Evolutionary conservation across 2,113 vertebrate genomes (phyloP).

Genomic region (Isurus oxyrinchus): DNA sequence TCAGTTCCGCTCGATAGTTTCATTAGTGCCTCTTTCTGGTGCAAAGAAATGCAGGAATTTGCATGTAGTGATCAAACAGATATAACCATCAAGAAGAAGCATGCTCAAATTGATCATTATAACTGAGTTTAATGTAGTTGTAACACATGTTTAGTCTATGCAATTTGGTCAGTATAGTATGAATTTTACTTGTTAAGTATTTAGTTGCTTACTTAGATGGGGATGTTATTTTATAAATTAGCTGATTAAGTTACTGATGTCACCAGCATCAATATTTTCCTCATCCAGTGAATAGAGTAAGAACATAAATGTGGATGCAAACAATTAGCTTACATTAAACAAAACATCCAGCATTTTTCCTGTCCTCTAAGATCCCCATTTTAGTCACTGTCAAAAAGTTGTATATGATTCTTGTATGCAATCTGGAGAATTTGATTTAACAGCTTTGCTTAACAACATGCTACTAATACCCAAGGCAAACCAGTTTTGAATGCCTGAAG

Average conservation of each 20-base stretch:
- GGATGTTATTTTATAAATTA: neutral
- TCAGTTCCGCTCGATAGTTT: neutral
- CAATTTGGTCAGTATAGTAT: neutral
- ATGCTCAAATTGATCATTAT: slow-evolving; percentile 1
- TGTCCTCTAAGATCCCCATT: neutral
- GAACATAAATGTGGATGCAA: neutral
- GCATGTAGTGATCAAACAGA: neutral
- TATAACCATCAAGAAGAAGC: neutral
- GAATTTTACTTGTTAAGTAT: neutral
- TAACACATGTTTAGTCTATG: slow-evolving; percentile 6
- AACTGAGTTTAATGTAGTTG: neutral
- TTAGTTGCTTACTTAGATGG: neutral
- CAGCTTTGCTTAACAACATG: neutral
- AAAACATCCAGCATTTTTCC: neutral
- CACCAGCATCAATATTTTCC: neutral
- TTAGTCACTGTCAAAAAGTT: neutral
- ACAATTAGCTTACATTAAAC: neutral
- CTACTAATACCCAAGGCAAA: neutral
- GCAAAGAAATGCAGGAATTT: slow-evolving; percentile 14
- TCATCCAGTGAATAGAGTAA: neutral
- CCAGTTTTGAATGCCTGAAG: neutral
- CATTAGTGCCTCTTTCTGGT: neutral
- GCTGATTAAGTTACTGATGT: neutral
- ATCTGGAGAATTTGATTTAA: neutral
- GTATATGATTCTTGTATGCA: neutral